Conservation (phyloP, 1,140 invertebrate genomes). For the Aphaenogaster floridana region DNA sequence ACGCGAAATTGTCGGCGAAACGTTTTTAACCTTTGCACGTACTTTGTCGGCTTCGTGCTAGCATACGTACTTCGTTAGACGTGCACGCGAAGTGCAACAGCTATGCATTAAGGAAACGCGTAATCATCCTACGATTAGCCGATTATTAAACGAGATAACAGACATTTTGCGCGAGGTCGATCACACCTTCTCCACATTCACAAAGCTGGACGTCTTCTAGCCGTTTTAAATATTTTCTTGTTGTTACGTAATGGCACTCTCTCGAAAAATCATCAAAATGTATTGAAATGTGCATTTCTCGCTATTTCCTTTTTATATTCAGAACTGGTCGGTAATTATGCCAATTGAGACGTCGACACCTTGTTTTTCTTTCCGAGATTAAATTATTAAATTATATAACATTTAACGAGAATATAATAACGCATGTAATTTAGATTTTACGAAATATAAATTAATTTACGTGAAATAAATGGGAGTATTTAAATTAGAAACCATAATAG, state of each 20-base stretch:
- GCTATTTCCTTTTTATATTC: not conserved
- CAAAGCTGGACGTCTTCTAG: not conserved
- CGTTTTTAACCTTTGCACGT: slow-evolving; percentile 49
- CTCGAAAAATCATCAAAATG: not conserved
- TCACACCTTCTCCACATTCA: not conserved
- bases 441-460: not conserved
- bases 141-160: slow-evolving; percentile 41
- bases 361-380: not conserved
- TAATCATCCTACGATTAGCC: slow-evolving; percentile 38
- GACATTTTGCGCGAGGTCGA: slow-evolving; percentile 30
- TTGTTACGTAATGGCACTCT: not conserved
- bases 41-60: not conserved
- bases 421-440: not conserved
- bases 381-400: not conserved
- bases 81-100: slow-evolving; percentile 41
- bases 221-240: not conserved
- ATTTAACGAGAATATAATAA: not conserved
- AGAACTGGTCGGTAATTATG: not conserved
- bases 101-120: slow-evolving; percentile 33
- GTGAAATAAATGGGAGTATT: not conserved
- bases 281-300: not conserved
- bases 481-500: not conserved
- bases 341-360: not conserved
- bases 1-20: slow-evolving; percentile 33
- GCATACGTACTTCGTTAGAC: slow-evolving; percentile 11